Evolutionary conservation across 2,888 invertebrate genomes (phyloP).

Genomic region (Phragmatobia fuliginosa): DNA sequence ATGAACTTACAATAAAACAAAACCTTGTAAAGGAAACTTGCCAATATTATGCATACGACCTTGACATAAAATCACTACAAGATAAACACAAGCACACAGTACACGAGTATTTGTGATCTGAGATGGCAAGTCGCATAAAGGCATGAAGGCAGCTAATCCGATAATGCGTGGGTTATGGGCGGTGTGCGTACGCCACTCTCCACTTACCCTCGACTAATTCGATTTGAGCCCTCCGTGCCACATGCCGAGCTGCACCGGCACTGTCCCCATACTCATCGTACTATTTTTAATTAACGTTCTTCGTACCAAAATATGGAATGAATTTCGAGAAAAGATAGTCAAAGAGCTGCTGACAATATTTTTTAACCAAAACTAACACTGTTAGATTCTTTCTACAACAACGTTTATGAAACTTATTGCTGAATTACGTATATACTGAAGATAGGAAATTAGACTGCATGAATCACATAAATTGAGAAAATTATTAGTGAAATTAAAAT

Average conservation of each 20-base stretch:
- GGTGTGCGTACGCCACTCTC: slow-evolving; percentile 64
- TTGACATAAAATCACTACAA: slow-evolving; percentile 54
- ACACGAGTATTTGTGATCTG: slow-evolving; percentile 18
- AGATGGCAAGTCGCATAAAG: slow-evolving; percentile 25
- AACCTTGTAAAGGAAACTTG: background rate
- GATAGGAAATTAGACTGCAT: background rate
- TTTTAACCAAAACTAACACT: background rate
- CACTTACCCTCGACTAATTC: slow-evolving; percentile 64
- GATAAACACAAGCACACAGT: slow-evolving; percentile 49
- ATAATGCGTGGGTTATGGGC: slow-evolving; percentile 71
- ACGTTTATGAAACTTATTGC: background rate
- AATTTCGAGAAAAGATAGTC: slow-evolving; percentile 6
- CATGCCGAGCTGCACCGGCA: slow-evolving; percentile 65
- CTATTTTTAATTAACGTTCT: slow-evolving; percentile 73
- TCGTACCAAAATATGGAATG: slow-evolving; percentile 27
- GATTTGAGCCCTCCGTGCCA: slow-evolving; percentile 68
- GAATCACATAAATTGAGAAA: background rate
- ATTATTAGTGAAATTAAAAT: too few species aligned
- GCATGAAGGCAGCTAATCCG: slow-evolving; percentile 56
- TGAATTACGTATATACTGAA: background rate
- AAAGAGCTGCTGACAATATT: background rate
- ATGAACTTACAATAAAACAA: background rate
- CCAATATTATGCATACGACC: slow-evolving; percentile 38
- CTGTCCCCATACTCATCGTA: slow-evolving; percentile 56
- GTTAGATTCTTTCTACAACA: background rate